phyloP scores from a whole-genome alignment of 2,888 invertebrate genomes.

The Ochropacha duplaris region DNA sequence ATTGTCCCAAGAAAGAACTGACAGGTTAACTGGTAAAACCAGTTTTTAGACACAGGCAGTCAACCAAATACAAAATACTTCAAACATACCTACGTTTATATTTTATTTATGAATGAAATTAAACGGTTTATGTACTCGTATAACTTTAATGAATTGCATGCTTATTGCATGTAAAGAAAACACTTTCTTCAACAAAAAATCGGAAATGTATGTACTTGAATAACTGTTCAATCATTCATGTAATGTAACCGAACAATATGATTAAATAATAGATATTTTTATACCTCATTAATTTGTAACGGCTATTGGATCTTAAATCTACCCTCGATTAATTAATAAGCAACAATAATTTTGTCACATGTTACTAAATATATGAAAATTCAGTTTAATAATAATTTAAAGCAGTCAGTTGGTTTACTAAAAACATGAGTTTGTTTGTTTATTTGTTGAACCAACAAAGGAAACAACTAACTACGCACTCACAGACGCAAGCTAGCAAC shows the following conservation, averaged over 20 bases:
- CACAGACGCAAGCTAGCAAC: conserved; percentile 12
- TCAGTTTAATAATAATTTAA: too few species aligned
- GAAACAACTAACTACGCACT: conserved; percentile 16
- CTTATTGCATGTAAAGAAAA: too few species aligned
- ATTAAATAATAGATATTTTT: not conserved
- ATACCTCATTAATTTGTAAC: not conserved
- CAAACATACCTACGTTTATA: too few species aligned
- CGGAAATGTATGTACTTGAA: too few species aligned
- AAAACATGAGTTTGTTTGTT: not conserved
- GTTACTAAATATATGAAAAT: not conserved
- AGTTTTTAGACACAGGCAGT: not conserved
- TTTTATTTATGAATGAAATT: too few species aligned
- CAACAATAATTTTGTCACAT: not conserved
- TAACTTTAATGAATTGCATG: too few species aligned
- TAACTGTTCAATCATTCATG: too few species aligned
- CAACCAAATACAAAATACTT: not conserved
- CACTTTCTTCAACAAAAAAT: too few species aligned
- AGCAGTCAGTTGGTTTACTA: not conserved
- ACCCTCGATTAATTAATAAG: not conserved
- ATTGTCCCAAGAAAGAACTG: too few species aligned
- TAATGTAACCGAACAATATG: too few species aligned
- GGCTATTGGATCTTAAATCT: not conserved
- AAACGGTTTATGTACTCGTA: too few species aligned
- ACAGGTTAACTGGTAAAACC: not conserved
- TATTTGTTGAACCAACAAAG: conserved; percentile 4